Evolutionary conservation across 1,140 invertebrate genomes (phyloP).

Genomic region (Calephelis virginiensis): DNA sequence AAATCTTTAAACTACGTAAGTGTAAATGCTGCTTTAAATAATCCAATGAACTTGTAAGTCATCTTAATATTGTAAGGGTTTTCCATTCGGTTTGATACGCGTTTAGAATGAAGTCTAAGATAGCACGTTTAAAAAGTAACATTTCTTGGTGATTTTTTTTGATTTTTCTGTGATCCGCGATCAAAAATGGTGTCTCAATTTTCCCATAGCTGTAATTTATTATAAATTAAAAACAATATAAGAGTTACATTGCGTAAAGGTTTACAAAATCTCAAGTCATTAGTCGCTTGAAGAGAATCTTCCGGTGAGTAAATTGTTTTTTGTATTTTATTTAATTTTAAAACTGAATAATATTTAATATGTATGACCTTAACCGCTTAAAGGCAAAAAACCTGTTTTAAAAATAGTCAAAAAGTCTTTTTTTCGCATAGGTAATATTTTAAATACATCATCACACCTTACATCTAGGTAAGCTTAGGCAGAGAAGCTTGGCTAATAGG

Average conservation of each 20-base stretch:
- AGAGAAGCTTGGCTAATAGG: too few species aligned
- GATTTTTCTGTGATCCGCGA: not conserved
- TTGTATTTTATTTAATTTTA: too few species aligned
- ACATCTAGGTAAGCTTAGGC: too few species aligned
- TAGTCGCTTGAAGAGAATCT: slow-evolving; percentile 76
- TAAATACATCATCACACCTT: too few species aligned
- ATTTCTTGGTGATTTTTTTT: not conserved
- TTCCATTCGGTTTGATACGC: slow-evolving; percentile 23
- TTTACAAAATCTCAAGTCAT: slow-evolving; percentile 72
- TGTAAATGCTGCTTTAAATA: slow-evolving; percentile 37
- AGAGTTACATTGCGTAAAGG: slow-evolving; percentile 40
- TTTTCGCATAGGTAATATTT: too few species aligned
- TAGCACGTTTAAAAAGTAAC: not conserved
- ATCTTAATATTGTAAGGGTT: slow-evolving; percentile 38
- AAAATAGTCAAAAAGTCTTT: too few species aligned
- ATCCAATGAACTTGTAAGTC: slow-evolving; percentile 68
- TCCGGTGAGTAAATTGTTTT: slow-evolving; percentile 55
- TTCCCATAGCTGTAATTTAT: slow-evolving; percentile 18
- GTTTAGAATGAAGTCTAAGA: slow-evolving; percentile 13
- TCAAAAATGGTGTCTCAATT: slow-evolving; percentile 21
- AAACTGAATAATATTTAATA: too few species aligned
- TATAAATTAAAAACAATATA: slow-evolving; percentile 24
- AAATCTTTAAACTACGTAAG: slow-evolving; percentile 27
- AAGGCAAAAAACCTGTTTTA: too few species aligned
- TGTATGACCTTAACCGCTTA: too few species aligned